Evolutionary conservation across 2,888 invertebrate genomes (phyloP).

Genomic region (Lysandra coridon): DNA sequence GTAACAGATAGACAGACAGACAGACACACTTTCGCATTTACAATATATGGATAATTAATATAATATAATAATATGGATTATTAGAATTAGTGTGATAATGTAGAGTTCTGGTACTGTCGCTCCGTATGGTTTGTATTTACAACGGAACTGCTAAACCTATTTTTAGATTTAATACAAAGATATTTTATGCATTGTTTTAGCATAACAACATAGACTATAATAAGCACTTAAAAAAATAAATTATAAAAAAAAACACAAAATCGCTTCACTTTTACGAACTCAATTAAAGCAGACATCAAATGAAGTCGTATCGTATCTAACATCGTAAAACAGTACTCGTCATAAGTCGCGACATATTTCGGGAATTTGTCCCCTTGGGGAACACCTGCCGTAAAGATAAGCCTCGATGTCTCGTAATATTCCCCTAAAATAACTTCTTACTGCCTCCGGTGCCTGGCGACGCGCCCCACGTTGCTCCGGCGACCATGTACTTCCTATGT

Average conservation of each 20-base stretch:
- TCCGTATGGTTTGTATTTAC: too few relatives aligned
- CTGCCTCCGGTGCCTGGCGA: constrained; percentile 76
- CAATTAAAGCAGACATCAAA: background rate
- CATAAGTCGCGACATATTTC: constrained; percentile 75
- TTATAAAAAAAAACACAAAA: background rate
- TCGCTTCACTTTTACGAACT: background rate
- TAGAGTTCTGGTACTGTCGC: too few relatives aligned
- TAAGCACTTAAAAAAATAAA: too few relatives aligned
- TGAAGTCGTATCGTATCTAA: constrained; percentile 39
- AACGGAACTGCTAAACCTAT: too few relatives aligned
- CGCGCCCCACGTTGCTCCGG: constrained; percentile 46
- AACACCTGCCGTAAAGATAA: constrained; percentile 81
- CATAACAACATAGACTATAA: too few relatives aligned
- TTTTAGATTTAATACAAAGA: too few relatives aligned
- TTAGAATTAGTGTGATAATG: too few relatives aligned
- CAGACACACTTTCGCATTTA: too few relatives aligned
- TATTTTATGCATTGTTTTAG: too few relatives aligned
- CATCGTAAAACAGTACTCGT: constrained; percentile 50
- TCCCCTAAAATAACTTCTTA: constrained; percentile 80
- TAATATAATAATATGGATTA: too few relatives aligned
- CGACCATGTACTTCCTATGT: constrained; percentile 46
- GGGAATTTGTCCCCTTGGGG: constrained; percentile 71
- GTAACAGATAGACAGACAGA: too few relatives aligned
- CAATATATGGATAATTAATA: too few relatives aligned
- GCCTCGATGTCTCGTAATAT: constrained; percentile 76